Evolutionary conservation across 2,888 invertebrate genomes (phyloP).

Genomic region (Dendrolimus pini): DNA sequence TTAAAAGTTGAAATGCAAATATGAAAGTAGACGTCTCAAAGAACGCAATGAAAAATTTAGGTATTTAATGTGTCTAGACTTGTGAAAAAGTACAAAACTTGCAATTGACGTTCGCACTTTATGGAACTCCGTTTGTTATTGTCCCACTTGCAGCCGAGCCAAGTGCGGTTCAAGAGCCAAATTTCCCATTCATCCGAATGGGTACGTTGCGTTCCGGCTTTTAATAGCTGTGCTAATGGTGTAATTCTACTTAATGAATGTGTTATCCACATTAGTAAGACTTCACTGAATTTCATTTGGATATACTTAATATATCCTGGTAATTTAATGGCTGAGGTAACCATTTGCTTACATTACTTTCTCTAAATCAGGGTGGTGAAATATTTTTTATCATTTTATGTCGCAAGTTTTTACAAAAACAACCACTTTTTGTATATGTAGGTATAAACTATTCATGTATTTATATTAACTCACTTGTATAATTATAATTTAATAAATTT

Average conservation of each 20-base stretch:
- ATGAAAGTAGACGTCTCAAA: neutral
- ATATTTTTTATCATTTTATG: no score
- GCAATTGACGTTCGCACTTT: conserved; percentile 46
- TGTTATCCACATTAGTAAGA: neutral
- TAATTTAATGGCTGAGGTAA: no score
- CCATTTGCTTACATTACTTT: no score
- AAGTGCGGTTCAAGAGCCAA: conserved; percentile 35
- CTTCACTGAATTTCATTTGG: neutral
- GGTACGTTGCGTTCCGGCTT: conserved; percentile 3
- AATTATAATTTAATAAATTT: no score
- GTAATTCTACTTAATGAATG: neutral
- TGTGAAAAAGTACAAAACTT: conserved; percentile 36
- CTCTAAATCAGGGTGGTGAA: no score
- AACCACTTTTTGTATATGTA: no score
- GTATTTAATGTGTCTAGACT: conserved; percentile 44
- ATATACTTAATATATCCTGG: no score
- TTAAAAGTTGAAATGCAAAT: neutral
- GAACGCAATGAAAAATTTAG: conserved; percentile 9
- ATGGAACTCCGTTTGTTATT: conserved; percentile 46
- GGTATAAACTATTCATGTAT: no score
- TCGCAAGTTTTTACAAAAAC: no score
- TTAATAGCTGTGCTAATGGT: neutral
- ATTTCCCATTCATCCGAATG: conserved; percentile 28
- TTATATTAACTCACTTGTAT: no score
- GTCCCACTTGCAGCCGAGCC: conserved; percentile 55